Base-by-base conservation (phyloP, 2,797 vertebrate genomes). In the Spinus pinus region DNA sequence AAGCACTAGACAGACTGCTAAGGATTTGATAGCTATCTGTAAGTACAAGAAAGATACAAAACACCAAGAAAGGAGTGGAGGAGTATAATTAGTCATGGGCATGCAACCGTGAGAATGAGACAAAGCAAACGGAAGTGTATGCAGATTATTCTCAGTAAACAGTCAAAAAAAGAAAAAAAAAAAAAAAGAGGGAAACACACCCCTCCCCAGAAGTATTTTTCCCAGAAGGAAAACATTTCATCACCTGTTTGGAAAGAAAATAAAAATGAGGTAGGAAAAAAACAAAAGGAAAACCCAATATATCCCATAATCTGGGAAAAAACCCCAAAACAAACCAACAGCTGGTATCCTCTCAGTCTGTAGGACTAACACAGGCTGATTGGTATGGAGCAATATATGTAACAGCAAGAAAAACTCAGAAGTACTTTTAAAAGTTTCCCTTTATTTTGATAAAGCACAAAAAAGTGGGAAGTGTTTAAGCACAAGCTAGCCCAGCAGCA, bases 21-120 rank as follows among this genome's bases (percentile, higher is more conserved):
- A 84, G 78, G 30, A 85, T 82, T 80, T 90, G 88, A 95, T 49
- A 94, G 85, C 83, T 89, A 95, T 92, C 91, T 90, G 31, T 54
- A 94, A 92, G 67, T 27, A 93, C 72, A 60, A 10, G 70, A 84
- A 94, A 77, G 77, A 83, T 82, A 84, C 80, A 87, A 86, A 86
- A 88, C 60, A 94, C 41, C 73, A 88, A 60, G 85, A 87, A 88
- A 81, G 57, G 37, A 91, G 65, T 60, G 58, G 37, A 90, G 62
- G 61, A 87, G 67, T 91, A 46, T 79, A 86, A 93, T 86, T 94
- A 94, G 72, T 66, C 77, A 93, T 3, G 0, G 54, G 35, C 73
- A 78, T 14, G 2, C 51, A 94, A 90, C 66, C 69, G 24, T 77
- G 80, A 91, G 73, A 93, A 94, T 64, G 33, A 94, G 69, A 69